Percentiles rank a stretch among this genome's conserved stretches.
Conservation (phyloP, 2,888 invertebrate genomes). For the Tortricodes alternella region DNA sequence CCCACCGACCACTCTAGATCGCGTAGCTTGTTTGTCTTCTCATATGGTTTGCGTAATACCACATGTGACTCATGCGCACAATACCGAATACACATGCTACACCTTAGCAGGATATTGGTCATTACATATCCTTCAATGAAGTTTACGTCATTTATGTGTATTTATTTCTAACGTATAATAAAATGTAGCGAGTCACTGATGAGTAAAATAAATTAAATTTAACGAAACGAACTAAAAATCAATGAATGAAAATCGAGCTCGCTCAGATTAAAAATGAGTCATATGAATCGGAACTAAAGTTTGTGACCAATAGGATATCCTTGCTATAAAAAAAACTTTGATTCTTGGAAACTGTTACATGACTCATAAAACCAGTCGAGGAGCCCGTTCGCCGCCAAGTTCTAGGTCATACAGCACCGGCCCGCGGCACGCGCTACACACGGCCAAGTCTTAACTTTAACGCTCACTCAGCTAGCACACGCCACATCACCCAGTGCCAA, state of each 20-base stretch:
- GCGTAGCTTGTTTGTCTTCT: conserved; percentile 50
- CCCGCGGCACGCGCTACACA: conserved; percentile 29
- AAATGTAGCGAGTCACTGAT: background rate
- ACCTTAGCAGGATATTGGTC: conserved; percentile 38
- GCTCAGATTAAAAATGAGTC: too few species aligned
- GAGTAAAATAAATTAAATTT: background rate
- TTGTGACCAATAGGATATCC: conserved; percentile 46
- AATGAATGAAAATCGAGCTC: too few species aligned
- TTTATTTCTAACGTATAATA: conserved; percentile 18
- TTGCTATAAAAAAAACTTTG: conserved; percentile 55
- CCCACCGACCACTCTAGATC: conserved; percentile 38
- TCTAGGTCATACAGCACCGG: conserved; percentile 73
- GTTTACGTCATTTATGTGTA: conserved; percentile 52
- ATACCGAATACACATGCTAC: conserved; percentile 29
- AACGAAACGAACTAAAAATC: background rate
- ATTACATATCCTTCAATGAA: conserved; percentile 36
- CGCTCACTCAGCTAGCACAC: too few species aligned
- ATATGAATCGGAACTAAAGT: background rate
- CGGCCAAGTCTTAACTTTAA: too few species aligned
- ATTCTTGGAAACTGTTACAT: conserved; percentile 61
- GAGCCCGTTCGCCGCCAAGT: conserved; percentile 58
- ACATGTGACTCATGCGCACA: conserved; percentile 29
- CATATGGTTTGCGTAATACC: conserved; percentile 53
- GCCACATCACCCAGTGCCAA: too few species aligned
- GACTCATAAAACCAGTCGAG: conserved; percentile 50